Evolutionary conservation across 2,888 invertebrate species (phyloP), one percentile per base, ranked within the genome.

Genomic region (Unio delphinus): DNA sequence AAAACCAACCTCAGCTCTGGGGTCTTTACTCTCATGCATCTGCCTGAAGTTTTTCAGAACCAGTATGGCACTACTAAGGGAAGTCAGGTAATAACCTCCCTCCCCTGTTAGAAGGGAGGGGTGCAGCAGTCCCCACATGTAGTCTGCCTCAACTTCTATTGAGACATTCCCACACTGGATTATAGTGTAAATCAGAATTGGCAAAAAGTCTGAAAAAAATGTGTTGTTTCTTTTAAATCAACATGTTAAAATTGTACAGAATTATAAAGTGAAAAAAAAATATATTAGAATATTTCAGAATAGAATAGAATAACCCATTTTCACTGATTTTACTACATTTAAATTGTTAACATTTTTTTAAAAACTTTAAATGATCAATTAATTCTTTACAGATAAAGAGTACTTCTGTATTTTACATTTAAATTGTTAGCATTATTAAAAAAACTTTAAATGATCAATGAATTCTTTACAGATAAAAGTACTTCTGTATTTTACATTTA

Each of bases 121-220:
- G 72, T 98, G 98, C 56, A 98, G 91, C 58, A 99, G 92, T 34
- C 92, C 97, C 92, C 97, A 97, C 96, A 98, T 98, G 89, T 97
- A 95, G 88, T 97, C 97, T 0, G 97, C 96, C 89, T 98, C 98
- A 70, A 98, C 93, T 91, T 98, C 98, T 0, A 96, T 97, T 55
- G 96, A 95, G 11, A 97, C 94, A 83, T 97, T 94, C 56, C 95
- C 95, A 80, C 95, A 95, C 75, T 95, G 95, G 1, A 97, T 95
- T 79, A 98, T 92, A 17, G 97, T 95, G 94, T 95, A 97, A 68
- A 97, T 96, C 64, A 98, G 93, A 69, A 97, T 93, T 0, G 97
- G 97, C 68, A 98, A 92, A 76, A 98, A 94, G 87, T 98, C 98
- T 89, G 96, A 4, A 75, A 65, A 45, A 11, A 45, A 45, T 11